phyloP scores from a whole-genome alignment of 2,113 vertebrate genomes.

The Aptenodytes forsteri region DNA sequence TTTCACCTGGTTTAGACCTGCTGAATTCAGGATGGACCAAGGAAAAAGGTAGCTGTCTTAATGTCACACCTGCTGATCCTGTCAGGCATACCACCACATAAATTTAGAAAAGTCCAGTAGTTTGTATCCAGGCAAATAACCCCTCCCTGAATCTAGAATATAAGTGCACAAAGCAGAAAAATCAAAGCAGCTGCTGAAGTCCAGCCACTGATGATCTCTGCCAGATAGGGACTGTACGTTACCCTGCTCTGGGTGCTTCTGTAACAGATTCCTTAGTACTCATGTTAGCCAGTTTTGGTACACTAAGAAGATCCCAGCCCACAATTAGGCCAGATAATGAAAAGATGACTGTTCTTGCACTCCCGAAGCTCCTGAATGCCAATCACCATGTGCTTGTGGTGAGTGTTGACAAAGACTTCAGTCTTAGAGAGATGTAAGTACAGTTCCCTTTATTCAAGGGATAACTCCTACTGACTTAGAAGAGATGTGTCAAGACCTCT shows the following conservation, averaged over 20 bases:
- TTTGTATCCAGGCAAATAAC: background rate
- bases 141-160: background rate
- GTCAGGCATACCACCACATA: background rate
- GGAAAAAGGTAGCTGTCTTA: background rate
- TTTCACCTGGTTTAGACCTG: background rate
- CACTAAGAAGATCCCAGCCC: background rate
- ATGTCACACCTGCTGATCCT: background rate
- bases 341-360: background rate
- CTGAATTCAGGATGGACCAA: background rate
- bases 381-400: background rate
- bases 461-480: background rate
- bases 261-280: background rate
- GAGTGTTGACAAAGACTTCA: background rate
- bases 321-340: background rate
- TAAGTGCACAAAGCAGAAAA: background rate
- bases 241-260: background rate
- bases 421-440: background rate
- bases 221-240: fast-evolving
- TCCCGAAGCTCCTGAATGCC: background rate
- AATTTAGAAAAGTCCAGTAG: background rate
- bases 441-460: background rate
- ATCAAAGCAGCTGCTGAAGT: background rate
- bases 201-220: background rate
- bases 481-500: background rate
- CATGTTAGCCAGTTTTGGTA: background rate